Evolutionary conservation across 2,888 invertebrate species (phyloP).

Genomic region (Drosophila borborema): DNA sequence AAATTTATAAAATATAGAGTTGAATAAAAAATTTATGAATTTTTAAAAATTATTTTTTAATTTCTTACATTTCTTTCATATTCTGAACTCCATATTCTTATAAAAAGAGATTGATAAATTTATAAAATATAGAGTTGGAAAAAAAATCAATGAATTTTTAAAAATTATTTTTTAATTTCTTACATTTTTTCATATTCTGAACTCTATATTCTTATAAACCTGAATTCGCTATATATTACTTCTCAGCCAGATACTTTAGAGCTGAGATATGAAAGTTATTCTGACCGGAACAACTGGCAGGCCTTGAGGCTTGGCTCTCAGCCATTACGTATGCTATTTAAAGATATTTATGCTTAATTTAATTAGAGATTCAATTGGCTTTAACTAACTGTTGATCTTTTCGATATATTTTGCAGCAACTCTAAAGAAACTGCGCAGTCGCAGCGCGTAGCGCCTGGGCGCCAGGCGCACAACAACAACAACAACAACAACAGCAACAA

Average conservation of each 20-base stretch:
- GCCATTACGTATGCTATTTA: slow-evolving; percentile 8
- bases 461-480: slow-evolving; percentile 35
- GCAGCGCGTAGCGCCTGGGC: slow-evolving; percentile 52
- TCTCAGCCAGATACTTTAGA: neutral
- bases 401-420: slow-evolving; percentile 48
- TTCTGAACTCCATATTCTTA: no score
- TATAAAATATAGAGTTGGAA: no score
- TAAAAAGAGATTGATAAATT: no score
- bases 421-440: slow-evolving; percentile 50
- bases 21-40: no score
- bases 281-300: slow-evolving; percentile 2
- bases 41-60: no score
- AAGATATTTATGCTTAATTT: slow-evolving; percentile 24
- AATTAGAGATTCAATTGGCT: slow-evolving; percentile 12
- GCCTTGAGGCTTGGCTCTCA: slow-evolving; percentile 21
- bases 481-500: slow-evolving; percentile 13
- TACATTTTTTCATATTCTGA: no score
- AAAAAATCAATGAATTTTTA: no score
- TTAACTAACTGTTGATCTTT: slow-evolving; percentile 16
- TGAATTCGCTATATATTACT: no score
- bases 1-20: no score
- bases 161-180: no score
- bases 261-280: neutral
- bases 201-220: no score
- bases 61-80: no score